Evolutionary conservation across 2,797 vertebrate genomes (phyloP).

Genomic region (Spatula versicolor): DNA sequence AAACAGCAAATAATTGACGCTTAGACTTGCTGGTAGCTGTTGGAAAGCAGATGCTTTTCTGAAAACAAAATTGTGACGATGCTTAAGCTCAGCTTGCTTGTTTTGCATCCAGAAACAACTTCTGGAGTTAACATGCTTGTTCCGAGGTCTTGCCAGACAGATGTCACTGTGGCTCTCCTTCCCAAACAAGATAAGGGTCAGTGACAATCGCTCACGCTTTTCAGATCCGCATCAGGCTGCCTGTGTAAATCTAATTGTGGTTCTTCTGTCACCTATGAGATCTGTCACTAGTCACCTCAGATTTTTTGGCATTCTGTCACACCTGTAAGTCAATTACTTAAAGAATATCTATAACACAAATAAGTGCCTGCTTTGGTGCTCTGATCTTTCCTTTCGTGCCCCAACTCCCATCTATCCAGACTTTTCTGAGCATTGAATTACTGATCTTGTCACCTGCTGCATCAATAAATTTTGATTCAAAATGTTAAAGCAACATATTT

Average conservation of each 20-base stretch:
- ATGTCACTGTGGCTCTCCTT: neutral
- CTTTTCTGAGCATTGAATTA: conserved; percentile 51
- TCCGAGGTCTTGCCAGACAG: neutral
- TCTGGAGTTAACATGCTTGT: neutral
- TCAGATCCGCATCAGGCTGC: neutral
- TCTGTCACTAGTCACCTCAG: neutral
- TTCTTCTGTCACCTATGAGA: neutral
- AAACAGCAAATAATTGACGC: neutral
- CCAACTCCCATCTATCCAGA: neutral
- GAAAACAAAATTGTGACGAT: neutral
- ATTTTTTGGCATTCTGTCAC: conserved; percentile 20
- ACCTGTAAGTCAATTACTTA: conserved; percentile 40
- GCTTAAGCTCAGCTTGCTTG: neutral
- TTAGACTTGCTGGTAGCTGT: neutral
- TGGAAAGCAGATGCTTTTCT: conserved; percentile 7
- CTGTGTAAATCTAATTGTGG: neutral
- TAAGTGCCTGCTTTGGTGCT: neutral
- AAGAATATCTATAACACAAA: conserved; percentile 24
- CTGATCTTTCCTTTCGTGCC: neutral
- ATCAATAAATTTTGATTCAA: conserved; percentile 44
- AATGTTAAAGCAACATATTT: conserved; percentile 46
- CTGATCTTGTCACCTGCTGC: conserved; percentile 54
- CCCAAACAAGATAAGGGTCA: neutral
- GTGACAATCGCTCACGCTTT: neutral
- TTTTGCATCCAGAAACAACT: neutral